Percentiles rank a stretch among this genome's conserved stretches.
Evolutionary conservation across 1,140 invertebrate genomes (phyloP).

Genomic region (Drosophila asahinai): DNA sequence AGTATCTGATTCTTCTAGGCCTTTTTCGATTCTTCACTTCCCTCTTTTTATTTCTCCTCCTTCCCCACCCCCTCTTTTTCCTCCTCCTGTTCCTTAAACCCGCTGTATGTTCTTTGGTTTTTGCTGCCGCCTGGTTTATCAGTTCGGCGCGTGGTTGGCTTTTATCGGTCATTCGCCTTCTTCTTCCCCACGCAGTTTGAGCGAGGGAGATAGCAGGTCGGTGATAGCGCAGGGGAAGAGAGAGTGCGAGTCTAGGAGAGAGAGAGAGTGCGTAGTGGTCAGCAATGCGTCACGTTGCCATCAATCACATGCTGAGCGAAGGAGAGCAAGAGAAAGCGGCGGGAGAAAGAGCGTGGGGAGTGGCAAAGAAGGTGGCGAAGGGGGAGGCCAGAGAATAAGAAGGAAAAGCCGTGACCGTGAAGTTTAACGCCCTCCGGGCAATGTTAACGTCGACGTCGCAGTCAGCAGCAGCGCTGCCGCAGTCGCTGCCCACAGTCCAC

Average conservation of each 20-base stretch:
- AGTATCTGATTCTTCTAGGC: constrained; percentile 20
- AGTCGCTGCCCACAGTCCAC: constrained; percentile 18
- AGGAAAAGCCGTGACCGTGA: constrained; percentile 84
- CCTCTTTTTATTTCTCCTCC: constrained; percentile 7
- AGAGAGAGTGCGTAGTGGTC: constrained; percentile 51
- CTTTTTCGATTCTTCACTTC: constrained; percentile 1
- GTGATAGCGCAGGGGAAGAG: constrained; percentile 3
- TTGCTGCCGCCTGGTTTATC: constrained; percentile 34
- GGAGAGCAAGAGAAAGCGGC: constrained; percentile 34
- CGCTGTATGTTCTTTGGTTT: constrained; percentile 8
- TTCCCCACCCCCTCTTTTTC: not conserved
- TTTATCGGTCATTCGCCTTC: constrained; percentile 80
- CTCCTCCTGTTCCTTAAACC: not conserved
- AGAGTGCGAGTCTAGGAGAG: constrained; percentile 30
- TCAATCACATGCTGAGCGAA: constrained; percentile 65
- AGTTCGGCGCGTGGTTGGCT: constrained; percentile 67
- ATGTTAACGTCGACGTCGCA: constrained; percentile 53
- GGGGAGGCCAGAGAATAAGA: constrained; percentile 41
- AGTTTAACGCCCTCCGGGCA: constrained; percentile 81
- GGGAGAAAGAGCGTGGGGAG: constrained; percentile 11
- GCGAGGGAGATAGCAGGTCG: constrained; percentile 6
- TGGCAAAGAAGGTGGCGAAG: constrained; percentile 23
- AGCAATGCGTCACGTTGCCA: constrained; percentile 77
- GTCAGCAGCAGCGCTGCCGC: too few relatives aligned
- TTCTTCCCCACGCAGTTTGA: constrained; percentile 32